Conservation (phyloP, 2,113 vertebrate species). For the Odocoileus hemionus region DNA sequence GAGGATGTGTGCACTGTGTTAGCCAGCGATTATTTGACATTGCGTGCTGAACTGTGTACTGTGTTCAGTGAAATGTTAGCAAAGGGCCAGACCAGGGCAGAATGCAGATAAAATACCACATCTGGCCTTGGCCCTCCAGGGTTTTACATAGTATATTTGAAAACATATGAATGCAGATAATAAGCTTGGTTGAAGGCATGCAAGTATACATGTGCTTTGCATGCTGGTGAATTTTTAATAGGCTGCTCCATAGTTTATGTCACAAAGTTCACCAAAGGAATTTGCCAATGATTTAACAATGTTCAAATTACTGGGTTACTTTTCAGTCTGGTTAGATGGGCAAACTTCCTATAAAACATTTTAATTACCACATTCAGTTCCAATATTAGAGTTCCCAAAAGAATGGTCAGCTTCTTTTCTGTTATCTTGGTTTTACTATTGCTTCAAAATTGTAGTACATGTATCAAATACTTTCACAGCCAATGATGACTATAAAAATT, state of each 20-base stretch:
- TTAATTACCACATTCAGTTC: background rate
- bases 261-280: slow-evolving; percentile 31
- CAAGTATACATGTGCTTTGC: background rate
- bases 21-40: background rate
- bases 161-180: background rate
- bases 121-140: background rate
- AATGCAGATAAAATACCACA: background rate
- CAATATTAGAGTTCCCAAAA: background rate
- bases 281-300: slow-evolving; percentile 52
- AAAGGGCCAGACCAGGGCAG: background rate
- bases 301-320: slow-evolving; percentile 8
- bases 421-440: background rate
- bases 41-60: background rate
- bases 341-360: background rate
- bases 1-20: background rate
- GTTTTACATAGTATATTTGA: background rate
- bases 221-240: slow-evolving; percentile 4
- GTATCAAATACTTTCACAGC: background rate
- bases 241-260: background rate
- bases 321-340: background rate
- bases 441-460: background rate
- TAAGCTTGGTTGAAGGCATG: background rate
- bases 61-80: background rate
- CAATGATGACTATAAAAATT: background rate
- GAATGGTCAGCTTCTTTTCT: background rate